Percentiles rank a stretch among this genome's conserved stretches.
Conservation (phyloP, 2,888 invertebrate species). For the Carcina quercana region DNA sequence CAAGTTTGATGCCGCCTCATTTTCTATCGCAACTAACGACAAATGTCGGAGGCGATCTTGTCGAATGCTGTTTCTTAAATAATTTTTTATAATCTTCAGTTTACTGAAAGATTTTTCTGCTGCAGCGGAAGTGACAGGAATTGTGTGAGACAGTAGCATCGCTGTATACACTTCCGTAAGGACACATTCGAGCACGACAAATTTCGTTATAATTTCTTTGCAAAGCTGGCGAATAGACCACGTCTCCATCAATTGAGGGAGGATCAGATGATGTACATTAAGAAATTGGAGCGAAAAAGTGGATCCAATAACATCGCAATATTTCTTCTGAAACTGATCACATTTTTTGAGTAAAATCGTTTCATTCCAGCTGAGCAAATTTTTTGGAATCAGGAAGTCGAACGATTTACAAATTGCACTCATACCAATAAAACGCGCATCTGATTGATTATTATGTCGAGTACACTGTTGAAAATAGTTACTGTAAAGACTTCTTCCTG, state of each 20-base stretch:
- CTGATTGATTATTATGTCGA: conserved; percentile 22
- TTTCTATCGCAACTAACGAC: conserved; percentile 15
- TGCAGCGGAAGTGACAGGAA: conserved; percentile 15
- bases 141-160: conserved; percentile 16
- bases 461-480: conserved; percentile 23
- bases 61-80: conserved; percentile 14
- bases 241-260: conserved; percentile 14
- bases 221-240: conserved; percentile 16
- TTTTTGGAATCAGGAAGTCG: conserved; percentile 23
- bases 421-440: conserved; percentile 22
- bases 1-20: conserved; percentile 11
- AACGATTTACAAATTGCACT: conserved; percentile 23
- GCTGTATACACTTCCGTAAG: conserved; percentile 16
- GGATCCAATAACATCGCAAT: conserved; percentile 17
- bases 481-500: conserved; percentile 11
- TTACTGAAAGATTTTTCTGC: conserved; percentile 18
- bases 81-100: conserved; percentile 16
- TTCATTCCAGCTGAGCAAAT: conserved; percentile 20
- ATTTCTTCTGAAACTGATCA: conserved; percentile 24
- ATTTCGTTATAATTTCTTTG: conserved; percentile 16
- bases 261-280: conserved; percentile 20
- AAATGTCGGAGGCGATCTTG: conserved; percentile 17
- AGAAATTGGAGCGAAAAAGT: conserved; percentile 23
- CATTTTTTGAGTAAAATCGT: conserved; percentile 20
- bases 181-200: conserved; percentile 15